Evolutionary conservation across 1,140 invertebrate species (phyloP).

Genomic region (Trichonephila clavipes): DNA sequence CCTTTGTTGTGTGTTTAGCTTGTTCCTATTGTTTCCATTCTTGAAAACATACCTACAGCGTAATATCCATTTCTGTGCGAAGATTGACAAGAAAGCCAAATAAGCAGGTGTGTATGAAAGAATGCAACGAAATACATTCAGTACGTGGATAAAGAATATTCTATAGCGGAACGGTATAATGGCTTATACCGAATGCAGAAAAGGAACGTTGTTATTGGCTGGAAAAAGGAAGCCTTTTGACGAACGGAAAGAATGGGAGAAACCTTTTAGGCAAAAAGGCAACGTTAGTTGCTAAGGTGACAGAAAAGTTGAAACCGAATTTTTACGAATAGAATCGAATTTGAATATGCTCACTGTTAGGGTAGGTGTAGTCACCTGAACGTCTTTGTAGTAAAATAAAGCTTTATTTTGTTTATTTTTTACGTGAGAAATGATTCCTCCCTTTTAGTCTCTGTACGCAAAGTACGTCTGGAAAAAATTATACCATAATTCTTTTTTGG

Average conservation of each 20-base stretch:
- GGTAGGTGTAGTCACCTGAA: neutral
- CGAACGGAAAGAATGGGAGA: neutral
- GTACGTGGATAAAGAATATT: neutral
- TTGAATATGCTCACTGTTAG: neutral
- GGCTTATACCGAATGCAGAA: neutral
- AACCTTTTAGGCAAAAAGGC: constrained; percentile 40
- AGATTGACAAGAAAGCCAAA: neutral
- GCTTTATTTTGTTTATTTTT: neutral
- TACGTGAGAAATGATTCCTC: too few species aligned
- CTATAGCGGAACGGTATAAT: neutral
- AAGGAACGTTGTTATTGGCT: constrained; percentile 2
- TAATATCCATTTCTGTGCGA: neutral
- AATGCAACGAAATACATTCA: neutral
- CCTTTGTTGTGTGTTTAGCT: neutral
- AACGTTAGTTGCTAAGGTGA: constrained; percentile 15
- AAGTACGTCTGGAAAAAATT: too few species aligned
- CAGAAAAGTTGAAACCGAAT: constrained; percentile 26
- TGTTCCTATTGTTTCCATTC: neutral
- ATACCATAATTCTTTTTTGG: too few species aligned
- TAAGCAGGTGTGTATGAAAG: neutral
- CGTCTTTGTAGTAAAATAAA: neutral
- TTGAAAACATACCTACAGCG: neutral
- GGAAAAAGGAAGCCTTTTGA: constrained; percentile 23
- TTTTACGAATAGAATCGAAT: neutral
- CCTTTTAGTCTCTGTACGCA: too few species aligned